Base-by-base conservation (phyloP, 2,113 vertebrate genomes). In the Isichthys henryi region DNA sequence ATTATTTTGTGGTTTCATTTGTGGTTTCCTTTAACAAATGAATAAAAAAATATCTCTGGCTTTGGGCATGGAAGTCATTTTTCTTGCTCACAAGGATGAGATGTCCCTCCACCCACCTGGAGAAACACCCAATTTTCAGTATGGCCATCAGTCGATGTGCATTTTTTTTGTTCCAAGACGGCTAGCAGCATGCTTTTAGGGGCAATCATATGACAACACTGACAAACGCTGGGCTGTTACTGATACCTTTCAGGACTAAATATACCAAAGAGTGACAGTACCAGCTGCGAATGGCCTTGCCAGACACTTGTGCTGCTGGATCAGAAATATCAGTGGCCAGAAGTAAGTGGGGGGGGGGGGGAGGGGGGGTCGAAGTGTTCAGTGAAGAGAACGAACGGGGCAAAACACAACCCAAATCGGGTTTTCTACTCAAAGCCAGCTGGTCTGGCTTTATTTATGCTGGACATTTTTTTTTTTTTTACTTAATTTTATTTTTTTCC, bases 391-490 rank as follows among this genome's bases (percentile, higher is more conserved):
- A 96, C 96, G 96, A 97, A 96, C 94, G 93, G 95, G 96, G 95
- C 96, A 96, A 96, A 95, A 93, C 93, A 93, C 95, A 95, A 96
- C 96, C 97, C 97, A 97, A 95, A 96, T 96, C 96, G 93, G 96
- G 97, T 96, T 97, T 97, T 96, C 97, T 97, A 96, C 97, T 97
- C 97, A 98, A 99, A 99, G 98, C 98, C 98, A 99, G 98, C 98
- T 99, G 98, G 98, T 98, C 98, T 99, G 98, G 98, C 98, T 99
- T 99, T 97, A 97, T 97, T 90, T 93, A 94, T 95, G 95, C 94
- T 92, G 96, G 95, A 91, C 95, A 95, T 95, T 94, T 93, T 90
- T 93, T 94, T 93, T 90, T 93, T 94, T 93, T 88, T 85, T 17
- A 88, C 27, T 46, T 62, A 53, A 53, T 62, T 95, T 91, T 93